These are phyloP conservation scores for Jacana jacana DNA, from an alignment of 2,113 vertebrate species.

Conservation along the genomic window DNA sequence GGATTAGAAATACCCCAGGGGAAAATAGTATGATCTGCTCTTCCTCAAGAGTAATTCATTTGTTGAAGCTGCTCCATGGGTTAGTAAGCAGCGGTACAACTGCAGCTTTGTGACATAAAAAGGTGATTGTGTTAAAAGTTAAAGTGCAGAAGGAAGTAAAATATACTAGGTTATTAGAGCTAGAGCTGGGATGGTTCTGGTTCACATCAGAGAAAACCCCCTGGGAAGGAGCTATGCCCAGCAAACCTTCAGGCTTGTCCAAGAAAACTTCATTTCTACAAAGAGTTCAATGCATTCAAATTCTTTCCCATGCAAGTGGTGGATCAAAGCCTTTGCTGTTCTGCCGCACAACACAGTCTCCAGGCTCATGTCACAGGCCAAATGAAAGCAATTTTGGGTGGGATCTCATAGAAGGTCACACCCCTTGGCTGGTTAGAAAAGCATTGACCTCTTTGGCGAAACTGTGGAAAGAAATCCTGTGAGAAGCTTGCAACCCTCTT, in stretches of 20 bases:
- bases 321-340: slow-evolving; percentile 39
- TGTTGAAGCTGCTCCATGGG: not conserved
- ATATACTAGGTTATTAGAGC: not conserved
- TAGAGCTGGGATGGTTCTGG: slow-evolving; percentile 27
- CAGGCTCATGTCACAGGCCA: not conserved
- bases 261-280: slow-evolving; percentile 45
- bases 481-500: not conserved
- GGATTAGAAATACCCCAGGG: not conserved
- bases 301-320: slow-evolving; percentile 52
- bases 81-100: not conserved
- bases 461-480: not conserved
- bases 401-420: not conserved
- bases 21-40: not conserved
- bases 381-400: slow-evolving; percentile 8
- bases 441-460: not conserved
- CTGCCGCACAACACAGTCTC: not conserved
- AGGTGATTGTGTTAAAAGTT: slow-evolving; percentile 31
- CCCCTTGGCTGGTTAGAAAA: not conserved
- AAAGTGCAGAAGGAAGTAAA: slow-evolving; percentile 8
- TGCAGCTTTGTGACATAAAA: not conserved
- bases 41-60: not conserved
- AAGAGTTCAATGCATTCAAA: slow-evolving; percentile 36
- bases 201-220: slow-evolving; percentile 53
- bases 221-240: slow-evolving; percentile 23
- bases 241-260: slow-evolving; percentile 38